phyloP scores from a whole-genome alignment of 2,113 vertebrate genomes.

The Catharus minimus region DNA sequence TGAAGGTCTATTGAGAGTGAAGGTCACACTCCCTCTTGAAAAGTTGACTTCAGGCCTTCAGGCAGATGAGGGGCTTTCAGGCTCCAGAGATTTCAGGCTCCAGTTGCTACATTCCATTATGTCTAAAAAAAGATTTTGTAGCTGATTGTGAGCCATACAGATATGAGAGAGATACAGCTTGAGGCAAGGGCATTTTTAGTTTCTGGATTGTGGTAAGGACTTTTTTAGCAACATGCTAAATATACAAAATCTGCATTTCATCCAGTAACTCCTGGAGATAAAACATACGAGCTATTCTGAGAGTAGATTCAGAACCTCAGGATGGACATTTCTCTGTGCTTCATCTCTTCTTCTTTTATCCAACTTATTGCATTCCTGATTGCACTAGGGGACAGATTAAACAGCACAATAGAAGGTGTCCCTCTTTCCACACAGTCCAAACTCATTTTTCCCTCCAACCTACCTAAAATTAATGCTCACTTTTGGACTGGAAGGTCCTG shows the following conservation, averaged over 20 bases:
- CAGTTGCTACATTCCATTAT: constrained; percentile 33
- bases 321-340: background rate
- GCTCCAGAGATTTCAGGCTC: constrained; percentile 47
- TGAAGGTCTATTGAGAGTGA: background rate
- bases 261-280: background rate
- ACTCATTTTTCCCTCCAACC: background rate
- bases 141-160: constrained; percentile 6
- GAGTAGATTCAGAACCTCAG: background rate
- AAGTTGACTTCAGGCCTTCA: constrained; percentile 23
- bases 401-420: background rate
- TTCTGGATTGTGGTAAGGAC: constrained; percentile 21
- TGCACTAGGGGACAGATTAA: background rate
- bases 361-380: background rate
- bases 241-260: constrained; percentile 17
- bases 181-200: constrained; percentile 55
- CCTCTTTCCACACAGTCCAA: background rate
- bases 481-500: background rate
- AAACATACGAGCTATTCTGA: background rate
- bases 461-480: background rate
- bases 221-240: constrained; percentile 20
- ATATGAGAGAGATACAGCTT: constrained; percentile 34
- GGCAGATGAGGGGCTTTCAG: background rate
- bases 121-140: constrained; percentile 41
- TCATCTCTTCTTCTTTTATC: background rate
- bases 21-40: constrained; percentile 9